Percentiles rank a stretch among this genome's conserved stretches.
Evolutionary conservation across 2,113 vertebrate genomes (phyloP).

Genomic region (Rhabdomys dilectus): DNA sequence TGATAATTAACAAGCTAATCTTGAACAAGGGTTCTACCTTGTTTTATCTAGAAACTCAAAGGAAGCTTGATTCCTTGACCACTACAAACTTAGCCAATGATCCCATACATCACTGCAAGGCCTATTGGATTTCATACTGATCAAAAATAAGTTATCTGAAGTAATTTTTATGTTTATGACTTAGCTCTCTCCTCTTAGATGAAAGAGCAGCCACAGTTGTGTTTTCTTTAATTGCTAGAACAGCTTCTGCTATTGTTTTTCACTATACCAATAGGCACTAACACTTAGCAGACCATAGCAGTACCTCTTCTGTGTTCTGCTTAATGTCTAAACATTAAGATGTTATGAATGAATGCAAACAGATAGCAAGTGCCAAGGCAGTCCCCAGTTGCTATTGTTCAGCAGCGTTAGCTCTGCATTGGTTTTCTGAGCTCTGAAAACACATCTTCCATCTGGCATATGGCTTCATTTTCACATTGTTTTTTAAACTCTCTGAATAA

Average conservation of each 20-base stretch:
- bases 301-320: constrained; percentile 53
- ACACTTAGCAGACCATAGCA: constrained; percentile 54
- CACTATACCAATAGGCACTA: constrained; percentile 17
- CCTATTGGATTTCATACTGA: neutral
- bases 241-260: constrained; percentile 51
- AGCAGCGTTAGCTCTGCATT: constrained; percentile 51
- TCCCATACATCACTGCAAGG: neutral
- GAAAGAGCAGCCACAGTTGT: neutral
- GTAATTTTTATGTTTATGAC: constrained; percentile 48
- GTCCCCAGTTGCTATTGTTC: constrained; percentile 43
- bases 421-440: constrained; percentile 68
- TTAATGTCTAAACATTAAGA: constrained; percentile 74
- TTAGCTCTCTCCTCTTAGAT: neutral
- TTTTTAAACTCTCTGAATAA: neutral
- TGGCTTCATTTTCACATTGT: constrained; percentile 36
- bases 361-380: constrained; percentile 32
- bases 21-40: neutral
- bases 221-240: constrained; percentile 35
- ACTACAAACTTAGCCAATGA: neutral
- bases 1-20: constrained; percentile 19
- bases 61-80: constrained; percentile 43
- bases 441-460: constrained; percentile 77
- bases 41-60: neutral
- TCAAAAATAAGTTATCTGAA: constrained; percentile 26
- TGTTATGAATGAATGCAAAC: constrained; percentile 72